These are phyloP conservation scores for Muntiacus muntjak DNA, from an alignment of 2,113 vertebrate species.

Conservation along the genomic window DNA sequence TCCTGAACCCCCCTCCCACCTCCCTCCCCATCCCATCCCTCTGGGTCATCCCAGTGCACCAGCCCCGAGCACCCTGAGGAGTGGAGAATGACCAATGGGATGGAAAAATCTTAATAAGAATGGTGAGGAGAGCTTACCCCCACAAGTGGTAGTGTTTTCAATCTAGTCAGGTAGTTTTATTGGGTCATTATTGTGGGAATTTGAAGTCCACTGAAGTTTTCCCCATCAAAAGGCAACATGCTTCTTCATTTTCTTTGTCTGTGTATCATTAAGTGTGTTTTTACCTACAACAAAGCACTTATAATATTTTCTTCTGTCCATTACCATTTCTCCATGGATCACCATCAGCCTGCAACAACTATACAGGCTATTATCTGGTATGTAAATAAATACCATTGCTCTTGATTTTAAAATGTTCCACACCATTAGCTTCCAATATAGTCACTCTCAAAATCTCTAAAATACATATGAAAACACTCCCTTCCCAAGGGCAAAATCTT, in stretches of 20 bases:
- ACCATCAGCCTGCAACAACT: background rate
- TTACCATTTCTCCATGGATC: background rate
- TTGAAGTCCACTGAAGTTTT: background rate
- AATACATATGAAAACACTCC: background rate
- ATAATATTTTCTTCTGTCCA: background rate
- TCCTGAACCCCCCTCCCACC: background rate
- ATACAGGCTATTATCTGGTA: background rate
- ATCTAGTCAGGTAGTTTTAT: background rate
- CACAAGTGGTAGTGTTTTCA: background rate
- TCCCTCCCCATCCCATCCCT: background rate
- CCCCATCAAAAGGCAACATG: background rate
- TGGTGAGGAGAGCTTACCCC: background rate
- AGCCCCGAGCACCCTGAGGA: background rate
- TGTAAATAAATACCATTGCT: background rate
- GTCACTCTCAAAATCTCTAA: background rate
- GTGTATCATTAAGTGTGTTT: background rate
- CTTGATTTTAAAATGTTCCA: background rate
- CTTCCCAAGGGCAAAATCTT: background rate
- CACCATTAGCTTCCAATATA: background rate
- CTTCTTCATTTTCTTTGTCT: background rate
- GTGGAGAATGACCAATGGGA: background rate
- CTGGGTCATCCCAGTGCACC: background rate
- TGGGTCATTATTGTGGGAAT: background rate
- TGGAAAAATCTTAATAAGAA: background rate
- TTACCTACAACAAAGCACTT: background rate